These are phyloP conservation scores for Salarias fasciatus DNA, from an alignment of 2,797 vertebrate genomes.

Conservation along the genomic window DNA sequence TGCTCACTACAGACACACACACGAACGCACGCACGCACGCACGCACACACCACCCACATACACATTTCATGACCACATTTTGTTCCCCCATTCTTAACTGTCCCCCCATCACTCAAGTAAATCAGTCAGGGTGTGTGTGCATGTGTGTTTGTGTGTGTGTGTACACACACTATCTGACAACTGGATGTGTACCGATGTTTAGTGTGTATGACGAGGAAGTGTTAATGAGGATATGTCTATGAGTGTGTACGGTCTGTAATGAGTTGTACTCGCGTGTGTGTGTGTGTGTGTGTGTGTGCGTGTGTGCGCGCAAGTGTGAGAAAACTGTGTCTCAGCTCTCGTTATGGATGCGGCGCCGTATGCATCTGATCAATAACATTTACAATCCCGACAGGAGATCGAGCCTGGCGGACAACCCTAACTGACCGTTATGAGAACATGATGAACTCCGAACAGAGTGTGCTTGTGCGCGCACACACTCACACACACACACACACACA, in stretches of 20 bases:
- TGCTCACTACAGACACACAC: constrained; percentile 40
- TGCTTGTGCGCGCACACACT: constrained; percentile 26
- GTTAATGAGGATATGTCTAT: constrained; percentile 74
- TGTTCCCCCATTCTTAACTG: constrained; percentile 60
- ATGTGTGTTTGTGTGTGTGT: constrained; percentile 18
- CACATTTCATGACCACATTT: constrained; percentile 87
- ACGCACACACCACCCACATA: constrained; percentile 69
- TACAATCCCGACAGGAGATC: constrained; percentile 80
- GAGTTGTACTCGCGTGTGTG: constrained; percentile 53
- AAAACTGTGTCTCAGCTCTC: constrained; percentile 65
- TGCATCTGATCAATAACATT: constrained; percentile 81
- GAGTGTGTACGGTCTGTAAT: constrained; percentile 76
- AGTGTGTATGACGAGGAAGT: constrained; percentile 69
- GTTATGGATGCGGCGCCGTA: constrained; percentile 67
- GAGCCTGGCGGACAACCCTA: constrained; percentile 71
- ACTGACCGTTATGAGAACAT: constrained; percentile 82
- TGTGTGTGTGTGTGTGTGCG: constrained; percentile 32
- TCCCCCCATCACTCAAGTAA: constrained; percentile 56
- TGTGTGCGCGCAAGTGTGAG: constrained; percentile 27
- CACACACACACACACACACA: constrained; percentile 21
- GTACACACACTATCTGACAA: constrained; percentile 59
- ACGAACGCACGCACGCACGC: constrained; percentile 62
- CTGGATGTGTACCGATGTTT: constrained; percentile 69
- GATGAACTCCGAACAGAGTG: constrained; percentile 73
- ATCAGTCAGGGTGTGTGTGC: constrained; percentile 56